Conservation (phyloP, 2,888 invertebrate species). For the Antheraea assamensis region DNA sequence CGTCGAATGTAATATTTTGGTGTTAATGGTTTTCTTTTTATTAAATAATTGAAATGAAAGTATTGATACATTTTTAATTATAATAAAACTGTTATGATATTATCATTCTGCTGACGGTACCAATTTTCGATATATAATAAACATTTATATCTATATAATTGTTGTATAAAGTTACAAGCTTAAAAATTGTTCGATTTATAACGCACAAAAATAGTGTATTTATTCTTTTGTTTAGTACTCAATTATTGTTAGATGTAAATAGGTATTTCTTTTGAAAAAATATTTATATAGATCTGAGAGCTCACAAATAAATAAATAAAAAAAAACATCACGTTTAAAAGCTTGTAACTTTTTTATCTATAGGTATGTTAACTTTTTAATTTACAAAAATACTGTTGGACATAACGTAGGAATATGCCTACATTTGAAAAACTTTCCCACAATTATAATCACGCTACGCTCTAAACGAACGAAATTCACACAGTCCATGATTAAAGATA, state of each 20-base stretch:
- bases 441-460: constrained; percentile 32
- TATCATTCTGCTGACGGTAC: background rate
- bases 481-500: constrained; percentile 25
- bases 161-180: constrained; percentile 38
- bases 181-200: background rate
- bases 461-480: constrained; percentile 27
- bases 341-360: constrained; percentile 38
- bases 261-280: background rate
- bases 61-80: background rate
- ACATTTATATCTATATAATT: constrained; percentile 4
- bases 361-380: constrained; percentile 35
- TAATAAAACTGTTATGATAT: background rate
- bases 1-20: too few relatives aligned
- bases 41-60: background rate
- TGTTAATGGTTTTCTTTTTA: too few relatives aligned
- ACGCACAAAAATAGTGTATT: background rate
- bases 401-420: constrained; percentile 57
- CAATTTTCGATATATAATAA: background rate
- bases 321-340: constrained; percentile 18
- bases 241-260: background rate
- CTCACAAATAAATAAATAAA: background rate
- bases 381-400: constrained; percentile 61
- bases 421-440: constrained; percentile 36
- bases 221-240: background rate
- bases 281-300: background rate